phyloP scores from a whole-genome alignment of 2,888 invertebrate species.

The Linnaemya vulpina region DNA sequence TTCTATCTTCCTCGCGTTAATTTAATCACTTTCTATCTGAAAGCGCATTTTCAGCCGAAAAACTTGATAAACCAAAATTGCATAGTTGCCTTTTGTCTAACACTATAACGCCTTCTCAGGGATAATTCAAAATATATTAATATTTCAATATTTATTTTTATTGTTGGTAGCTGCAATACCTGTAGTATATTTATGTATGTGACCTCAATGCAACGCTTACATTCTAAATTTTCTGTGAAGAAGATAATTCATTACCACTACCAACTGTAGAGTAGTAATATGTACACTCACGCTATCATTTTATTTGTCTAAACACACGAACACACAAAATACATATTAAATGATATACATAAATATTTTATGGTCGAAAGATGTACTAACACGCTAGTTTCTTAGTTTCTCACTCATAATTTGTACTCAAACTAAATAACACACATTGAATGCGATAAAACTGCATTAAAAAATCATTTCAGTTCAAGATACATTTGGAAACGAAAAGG shows the following conservation, averaged over 20 bases:
- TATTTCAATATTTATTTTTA: no score
- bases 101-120: no score
- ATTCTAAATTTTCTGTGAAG: no score
- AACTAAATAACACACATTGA: conserved; percentile 37
- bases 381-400: conserved; percentile 2
- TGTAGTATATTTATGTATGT: no score
- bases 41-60: no score
- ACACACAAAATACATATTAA: not conserved
- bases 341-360: conserved; percentile 12
- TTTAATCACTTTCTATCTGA: no score
- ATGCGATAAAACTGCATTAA: conserved; percentile 54
- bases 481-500: conserved; percentile 47
- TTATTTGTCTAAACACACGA: conserved; percentile 43
- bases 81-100: no score
- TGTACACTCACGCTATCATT: conserved; percentile 31
- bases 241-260: not conserved
- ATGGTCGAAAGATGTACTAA: conserved; percentile 12
- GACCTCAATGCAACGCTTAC: no score
- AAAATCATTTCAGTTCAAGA: conserved; percentile 53
- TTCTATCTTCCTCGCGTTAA: no score
- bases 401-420: conserved; percentile 51
- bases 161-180: no score
- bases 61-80: no score
- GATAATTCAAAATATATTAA: no score
- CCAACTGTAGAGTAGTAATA: conserved; percentile 22